Percentiles rank a stretch among this genome's conserved stretches.
Evolutionary conservation across 2,888 invertebrate species (phyloP).

Genomic region (Ypsolopha sequella): DNA sequence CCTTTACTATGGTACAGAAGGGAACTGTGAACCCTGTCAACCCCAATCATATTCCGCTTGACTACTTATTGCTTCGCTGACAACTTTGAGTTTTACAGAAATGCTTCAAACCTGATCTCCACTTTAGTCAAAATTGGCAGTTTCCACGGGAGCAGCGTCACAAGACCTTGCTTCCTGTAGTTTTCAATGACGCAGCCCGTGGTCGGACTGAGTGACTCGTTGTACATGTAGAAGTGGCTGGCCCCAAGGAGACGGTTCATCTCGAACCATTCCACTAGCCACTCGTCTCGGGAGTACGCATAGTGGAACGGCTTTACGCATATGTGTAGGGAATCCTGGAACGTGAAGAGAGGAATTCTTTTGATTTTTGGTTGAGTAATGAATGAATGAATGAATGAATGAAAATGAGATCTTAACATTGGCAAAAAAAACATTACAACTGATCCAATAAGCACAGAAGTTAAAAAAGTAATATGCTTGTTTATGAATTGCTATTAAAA

Average conservation of each 20-base stretch:
- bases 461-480: no score
- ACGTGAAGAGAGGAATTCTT: slow-evolving; percentile 10
- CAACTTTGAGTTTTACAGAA: no score
- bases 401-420: no score
- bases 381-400: no score
- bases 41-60: no score
- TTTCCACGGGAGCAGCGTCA: slow-evolving; percentile 85
- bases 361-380: not conserved
- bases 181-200: slow-evolving; percentile 82
- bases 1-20: no score
- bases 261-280: slow-evolving; percentile 91
- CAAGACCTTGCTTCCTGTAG: slow-evolving; percentile 74
- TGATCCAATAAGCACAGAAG: no score
- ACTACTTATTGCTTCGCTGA: no score
- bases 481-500: no score
- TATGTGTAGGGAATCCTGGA: slow-evolving; percentile 75
- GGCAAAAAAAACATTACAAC: no score
- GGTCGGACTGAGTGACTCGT: slow-evolving; percentile 85
- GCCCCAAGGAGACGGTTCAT: slow-evolving; percentile 87
- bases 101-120: slow-evolving; percentile 73
- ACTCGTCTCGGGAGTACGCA: slow-evolving; percentile 85
- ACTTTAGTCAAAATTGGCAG: slow-evolving; percentile 86
- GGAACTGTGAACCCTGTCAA: no score
- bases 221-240: slow-evolving; percentile 91
- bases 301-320: slow-evolving; percentile 95